A percentile compares a stretch with the other conserved stretches of the same genome.
These are phyloP conservation scores for Muntiacus reevesi DNA, from an alignment of 2,113 vertebrate species.

Conservation along the genomic window DNA sequence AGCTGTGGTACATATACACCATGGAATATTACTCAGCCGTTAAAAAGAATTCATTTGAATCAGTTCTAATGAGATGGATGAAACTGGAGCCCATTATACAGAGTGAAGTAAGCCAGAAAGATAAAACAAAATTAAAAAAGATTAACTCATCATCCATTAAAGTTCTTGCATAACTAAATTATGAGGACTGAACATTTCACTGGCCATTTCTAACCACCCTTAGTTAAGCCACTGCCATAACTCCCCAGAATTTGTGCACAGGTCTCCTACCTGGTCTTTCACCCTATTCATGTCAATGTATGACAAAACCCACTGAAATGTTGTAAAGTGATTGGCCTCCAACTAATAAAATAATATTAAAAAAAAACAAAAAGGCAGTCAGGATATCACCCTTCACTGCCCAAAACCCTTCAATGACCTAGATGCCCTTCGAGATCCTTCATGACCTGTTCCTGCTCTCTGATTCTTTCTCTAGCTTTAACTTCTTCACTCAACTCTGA, in stretches of 20 bases:
- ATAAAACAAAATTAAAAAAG: not conserved
- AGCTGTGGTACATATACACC: too few species aligned
- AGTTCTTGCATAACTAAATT: not conserved
- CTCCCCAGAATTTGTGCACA: not conserved
- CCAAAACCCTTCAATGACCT: not conserved
- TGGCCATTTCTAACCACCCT: not conserved
- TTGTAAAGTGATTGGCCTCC: too few species aligned
- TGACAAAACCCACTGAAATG: too few species aligned
- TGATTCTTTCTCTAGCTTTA: not conserved
- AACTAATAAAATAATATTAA: too few species aligned
- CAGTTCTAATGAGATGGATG: too few species aligned
- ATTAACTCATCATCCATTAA: not conserved
- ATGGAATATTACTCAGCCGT: too few species aligned
- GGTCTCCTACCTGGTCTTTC: not conserved
- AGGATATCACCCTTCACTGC: not conserved
- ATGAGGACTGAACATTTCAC: not conserved
- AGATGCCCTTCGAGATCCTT: not conserved
- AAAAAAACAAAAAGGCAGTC: not conserved
- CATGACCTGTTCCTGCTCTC: not conserved
- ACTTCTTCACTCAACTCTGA: not conserved
- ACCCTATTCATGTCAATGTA: too few species aligned
- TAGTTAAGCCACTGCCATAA: not conserved
- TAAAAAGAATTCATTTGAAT: too few species aligned
- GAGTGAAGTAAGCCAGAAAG: too few species aligned
- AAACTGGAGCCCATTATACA: too few species aligned